Evolutionary conservation across 37 sponge, comb jelly and placozoan species (phyloP).

Genomic region (Cliona cf. orientalis): DNA sequence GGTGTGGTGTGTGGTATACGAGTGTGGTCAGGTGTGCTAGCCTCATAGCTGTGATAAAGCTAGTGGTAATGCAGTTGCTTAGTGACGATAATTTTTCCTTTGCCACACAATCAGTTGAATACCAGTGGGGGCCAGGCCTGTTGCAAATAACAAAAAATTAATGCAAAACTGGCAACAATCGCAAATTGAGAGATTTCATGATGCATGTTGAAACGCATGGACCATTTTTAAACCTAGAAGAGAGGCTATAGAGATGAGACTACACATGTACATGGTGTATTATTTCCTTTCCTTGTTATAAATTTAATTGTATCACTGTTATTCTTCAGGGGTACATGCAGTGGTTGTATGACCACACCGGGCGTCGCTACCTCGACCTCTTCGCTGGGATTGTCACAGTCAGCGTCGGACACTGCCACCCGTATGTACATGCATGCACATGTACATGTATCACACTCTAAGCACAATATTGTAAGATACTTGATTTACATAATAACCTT

Average conservation of each 20-base stretch:
- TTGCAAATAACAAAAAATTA: background rate
- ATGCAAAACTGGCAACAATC: too few species aligned
- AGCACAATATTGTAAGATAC: background rate
- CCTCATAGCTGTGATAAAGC: too few species aligned
- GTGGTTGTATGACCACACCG: conserved; percentile 90
- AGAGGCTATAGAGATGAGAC: too few species aligned
- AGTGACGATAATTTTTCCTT: too few species aligned
- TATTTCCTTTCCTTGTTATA: background rate
- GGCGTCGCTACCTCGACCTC: conserved; percentile 89
- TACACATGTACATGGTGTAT: background rate
- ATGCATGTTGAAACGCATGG: too few species aligned
- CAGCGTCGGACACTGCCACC: conserved; percentile 95
- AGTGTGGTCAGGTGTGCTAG: too few species aligned
- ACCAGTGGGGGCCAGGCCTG: too few species aligned
- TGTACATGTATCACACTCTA: background rate
- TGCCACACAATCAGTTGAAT: too few species aligned
- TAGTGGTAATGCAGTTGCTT: too few species aligned
- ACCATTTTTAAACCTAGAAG: too few species aligned
- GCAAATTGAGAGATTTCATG: too few species aligned
- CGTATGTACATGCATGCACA: conserved; percentile 53
- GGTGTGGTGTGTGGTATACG: too few species aligned
- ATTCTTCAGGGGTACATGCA: conserved; percentile 84
- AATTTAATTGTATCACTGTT: background rate
- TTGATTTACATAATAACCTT: background rate
- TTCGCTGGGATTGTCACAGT: conserved; percentile 94